These are phyloP conservation scores for Boulengerochromis microlepis DNA, from an alignment of 2,113 vertebrate genomes.

Conservation along the genomic window DNA sequence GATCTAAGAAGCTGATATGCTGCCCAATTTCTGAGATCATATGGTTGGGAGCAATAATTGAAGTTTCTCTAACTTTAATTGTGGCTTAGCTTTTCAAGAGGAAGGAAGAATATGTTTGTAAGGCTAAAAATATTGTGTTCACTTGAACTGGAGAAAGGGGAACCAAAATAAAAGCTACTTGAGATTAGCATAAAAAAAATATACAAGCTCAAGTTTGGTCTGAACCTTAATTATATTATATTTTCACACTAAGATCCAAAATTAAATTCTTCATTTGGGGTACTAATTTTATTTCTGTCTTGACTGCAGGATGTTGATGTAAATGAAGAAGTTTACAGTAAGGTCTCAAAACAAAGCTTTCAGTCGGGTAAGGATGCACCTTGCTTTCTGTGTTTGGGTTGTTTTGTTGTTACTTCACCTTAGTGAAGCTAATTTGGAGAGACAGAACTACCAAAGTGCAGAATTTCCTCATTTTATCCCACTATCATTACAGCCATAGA, in stretches of 20 bases:
- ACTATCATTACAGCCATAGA: neutral
- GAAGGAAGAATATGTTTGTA: neutral
- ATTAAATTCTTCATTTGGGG: neutral
- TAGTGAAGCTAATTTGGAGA: neutral
- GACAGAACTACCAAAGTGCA: neutral
- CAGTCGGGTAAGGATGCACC: neutral
- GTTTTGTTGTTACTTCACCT: neutral
- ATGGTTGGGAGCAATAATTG: neutral
- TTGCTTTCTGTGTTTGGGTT: neutral
- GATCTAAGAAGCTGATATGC: neutral
- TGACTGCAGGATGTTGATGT: conserved; percentile 16
- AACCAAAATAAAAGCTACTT: neutral
- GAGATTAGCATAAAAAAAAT: neutral
- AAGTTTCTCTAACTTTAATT: neutral
- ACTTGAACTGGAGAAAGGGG: neutral
- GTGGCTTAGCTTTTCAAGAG: neutral
- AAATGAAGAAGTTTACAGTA: neutral
- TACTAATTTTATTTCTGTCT: neutral
- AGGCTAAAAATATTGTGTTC: neutral
- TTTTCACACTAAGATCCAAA: neutral
- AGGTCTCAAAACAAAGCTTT: conserved; percentile 7
- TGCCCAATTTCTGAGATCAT: neutral
- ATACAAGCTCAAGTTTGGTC: neutral
- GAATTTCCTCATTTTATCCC: neutral
- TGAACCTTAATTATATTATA: neutral